Evolutionary conservation across 35 echinoderm and acorn worm genomes (phyloP).

Genomic region (Chiridota heheva): DNA sequence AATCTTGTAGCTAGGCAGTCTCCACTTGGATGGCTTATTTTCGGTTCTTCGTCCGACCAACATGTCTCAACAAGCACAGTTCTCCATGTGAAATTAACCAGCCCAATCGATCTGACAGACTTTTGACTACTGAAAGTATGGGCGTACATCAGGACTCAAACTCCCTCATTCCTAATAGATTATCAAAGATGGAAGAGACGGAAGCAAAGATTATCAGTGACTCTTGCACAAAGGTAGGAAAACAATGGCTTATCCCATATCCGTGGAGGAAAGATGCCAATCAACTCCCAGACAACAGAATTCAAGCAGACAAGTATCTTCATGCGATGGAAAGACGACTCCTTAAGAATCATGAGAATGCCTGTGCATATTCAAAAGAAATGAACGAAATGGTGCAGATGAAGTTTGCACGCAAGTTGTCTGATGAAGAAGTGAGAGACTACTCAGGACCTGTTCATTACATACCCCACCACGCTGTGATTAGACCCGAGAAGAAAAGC

Average conservation of each 20-base stretch:
- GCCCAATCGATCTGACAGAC: slow-evolving; percentile 35
- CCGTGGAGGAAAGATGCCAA: slow-evolving; percentile 73
- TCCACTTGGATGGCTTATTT: slow-evolving; percentile 67
- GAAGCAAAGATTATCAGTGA: slow-evolving; percentile 55
- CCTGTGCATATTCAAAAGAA: slow-evolving; percentile 48
- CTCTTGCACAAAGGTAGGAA: slow-evolving; percentile 46
- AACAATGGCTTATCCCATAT: slow-evolving; percentile 73
- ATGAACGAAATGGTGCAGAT: slow-evolving; percentile 71
- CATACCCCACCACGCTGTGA: slow-evolving; percentile 60
- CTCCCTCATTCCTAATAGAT: neutral
- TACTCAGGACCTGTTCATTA: slow-evolving; percentile 70
- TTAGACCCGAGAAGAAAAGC: slow-evolving; percentile 68
- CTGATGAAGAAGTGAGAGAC: slow-evolving; percentile 26
- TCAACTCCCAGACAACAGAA: slow-evolving; percentile 58
- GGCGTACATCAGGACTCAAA: neutral
- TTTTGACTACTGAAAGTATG: slow-evolving; percentile 60
- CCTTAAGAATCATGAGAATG: slow-evolving; percentile 49
- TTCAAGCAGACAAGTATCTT: slow-evolving; percentile 61
- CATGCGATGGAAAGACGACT: slow-evolving; percentile 54
- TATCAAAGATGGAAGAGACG: slow-evolving; percentile 10
- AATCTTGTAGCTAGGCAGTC: slow-evolving; percentile 47
- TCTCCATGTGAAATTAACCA: slow-evolving; percentile 17
- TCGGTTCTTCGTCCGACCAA: neutral
- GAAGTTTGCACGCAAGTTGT: slow-evolving; percentile 74
- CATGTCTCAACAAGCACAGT: neutral